Evolutionary conservation across 35 echinoderm and acorn worm genomes (phyloP).

Genomic region (Apostichopus californicus): DNA sequence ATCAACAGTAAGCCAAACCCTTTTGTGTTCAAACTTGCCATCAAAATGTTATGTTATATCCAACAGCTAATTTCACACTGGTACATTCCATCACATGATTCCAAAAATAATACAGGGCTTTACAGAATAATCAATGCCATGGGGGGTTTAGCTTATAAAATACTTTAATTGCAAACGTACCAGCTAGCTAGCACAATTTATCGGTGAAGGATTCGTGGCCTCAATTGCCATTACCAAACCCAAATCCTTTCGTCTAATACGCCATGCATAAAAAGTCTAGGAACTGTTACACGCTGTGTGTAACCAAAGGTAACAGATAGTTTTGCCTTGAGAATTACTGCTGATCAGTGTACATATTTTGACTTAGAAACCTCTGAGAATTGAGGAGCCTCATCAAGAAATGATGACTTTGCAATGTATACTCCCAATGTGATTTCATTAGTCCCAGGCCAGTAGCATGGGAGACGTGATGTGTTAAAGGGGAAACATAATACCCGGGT

Average conservation of each 20-base stretch:
- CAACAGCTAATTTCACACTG: neutral
- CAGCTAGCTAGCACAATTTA: neutral
- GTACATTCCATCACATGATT: neutral
- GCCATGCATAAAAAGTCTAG: neutral
- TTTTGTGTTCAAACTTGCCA: neutral
- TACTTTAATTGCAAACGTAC: neutral
- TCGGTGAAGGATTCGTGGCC: neutral
- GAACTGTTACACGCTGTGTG: neutral
- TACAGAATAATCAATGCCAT: neutral
- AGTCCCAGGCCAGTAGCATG: neutral
- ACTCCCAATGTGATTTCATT: neutral
- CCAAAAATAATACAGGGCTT: neutral
- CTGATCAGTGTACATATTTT: neutral
- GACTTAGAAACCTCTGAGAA: neutral
- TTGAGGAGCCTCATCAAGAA: neutral
- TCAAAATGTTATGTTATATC: neutral
- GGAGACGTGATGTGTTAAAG: neutral
- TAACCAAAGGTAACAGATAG: neutral
- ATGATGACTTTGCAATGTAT: neutral
- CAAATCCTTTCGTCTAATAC: neutral
- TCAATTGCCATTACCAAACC: neutral
- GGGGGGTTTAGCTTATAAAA: neutral
- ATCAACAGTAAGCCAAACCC: neutral
- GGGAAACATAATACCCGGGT: neutral
- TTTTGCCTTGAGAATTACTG: neutral